Percentiles rank a stretch among this genome's conserved stretches.
Evolutionary conservation across 1,140 invertebrate species (phyloP).

Genomic region (Zelostemma sp.): DNA sequence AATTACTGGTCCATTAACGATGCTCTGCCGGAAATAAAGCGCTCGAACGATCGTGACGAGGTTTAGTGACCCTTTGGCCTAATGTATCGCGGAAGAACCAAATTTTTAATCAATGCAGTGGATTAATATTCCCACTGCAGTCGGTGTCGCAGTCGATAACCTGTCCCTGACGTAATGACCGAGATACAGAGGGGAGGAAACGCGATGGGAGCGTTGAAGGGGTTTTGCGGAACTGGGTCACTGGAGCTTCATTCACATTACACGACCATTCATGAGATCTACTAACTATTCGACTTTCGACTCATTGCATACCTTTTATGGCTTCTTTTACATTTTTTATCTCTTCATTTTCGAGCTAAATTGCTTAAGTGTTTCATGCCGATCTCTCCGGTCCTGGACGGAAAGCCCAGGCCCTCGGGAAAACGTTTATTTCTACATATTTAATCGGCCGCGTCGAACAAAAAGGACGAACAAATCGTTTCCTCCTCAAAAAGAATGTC

Average conservation of each 20-base stretch:
- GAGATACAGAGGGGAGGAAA: constrained; percentile 25
- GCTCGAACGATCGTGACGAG: background rate
- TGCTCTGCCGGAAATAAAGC: background rate
- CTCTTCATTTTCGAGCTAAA: background rate
- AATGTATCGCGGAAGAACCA: constrained; percentile 3
- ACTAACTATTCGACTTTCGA: constrained; percentile 64
- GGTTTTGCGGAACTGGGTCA: constrained; percentile 60
- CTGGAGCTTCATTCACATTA: constrained; percentile 71
- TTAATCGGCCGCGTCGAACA: too few relatives aligned
- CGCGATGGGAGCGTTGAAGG: constrained; percentile 22
- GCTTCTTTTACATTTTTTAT: constrained; percentile 5
- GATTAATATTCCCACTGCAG: constrained; percentile 43
- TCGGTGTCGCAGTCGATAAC: constrained; percentile 43
- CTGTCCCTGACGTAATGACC: constrained; percentile 46
- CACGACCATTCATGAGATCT: constrained; percentile 70
- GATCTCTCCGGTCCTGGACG: too few relatives aligned
- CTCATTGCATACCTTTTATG: constrained; percentile 34
- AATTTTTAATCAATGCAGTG: constrained; percentile 34
- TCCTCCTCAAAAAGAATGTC: too few relatives aligned
- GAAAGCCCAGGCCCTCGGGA: too few relatives aligned
- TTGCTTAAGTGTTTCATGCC: too few relatives aligned
- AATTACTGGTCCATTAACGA: background rate
- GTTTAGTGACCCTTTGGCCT: background rate
- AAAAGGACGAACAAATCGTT: too few relatives aligned
- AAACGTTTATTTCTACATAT: too few relatives aligned